A percentile compares a stretch with the other conserved stretches of the same genome.
These are phyloP conservation scores for Autographa gamma DNA, from an alignment of 2,888 invertebrate species.

Conservation along the genomic window DNA sequence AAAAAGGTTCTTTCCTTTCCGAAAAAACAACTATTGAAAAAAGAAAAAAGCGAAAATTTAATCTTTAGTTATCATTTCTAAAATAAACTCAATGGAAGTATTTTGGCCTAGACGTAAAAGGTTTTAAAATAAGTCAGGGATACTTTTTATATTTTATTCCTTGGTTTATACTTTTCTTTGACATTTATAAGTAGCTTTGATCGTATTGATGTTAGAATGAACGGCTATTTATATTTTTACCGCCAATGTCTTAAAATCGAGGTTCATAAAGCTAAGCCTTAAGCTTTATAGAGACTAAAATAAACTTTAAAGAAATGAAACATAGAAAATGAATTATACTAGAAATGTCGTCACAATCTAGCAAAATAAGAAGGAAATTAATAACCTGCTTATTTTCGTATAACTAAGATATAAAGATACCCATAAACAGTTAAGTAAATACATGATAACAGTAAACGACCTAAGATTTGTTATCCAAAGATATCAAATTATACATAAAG, in stretches of 20 bases:
- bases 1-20: background rate
- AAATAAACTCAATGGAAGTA: background rate
- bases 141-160: background rate
- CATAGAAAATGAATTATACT: too few relatives aligned
- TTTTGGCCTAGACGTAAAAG: background rate
- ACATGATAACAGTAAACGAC: background rate
- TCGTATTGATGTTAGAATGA: background rate
- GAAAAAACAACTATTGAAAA: too few relatives aligned
- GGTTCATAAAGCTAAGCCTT: background rate
- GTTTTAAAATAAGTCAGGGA: background rate
- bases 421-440: background rate
- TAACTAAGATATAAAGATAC: background rate
- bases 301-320: too few relatives aligned
- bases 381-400: too few relatives aligned
- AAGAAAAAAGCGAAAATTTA: background rate
- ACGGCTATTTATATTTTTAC: background rate
- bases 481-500: conserved; percentile 28
- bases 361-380: too few relatives aligned
- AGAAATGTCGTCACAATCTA: too few relatives aligned
- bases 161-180: background rate
- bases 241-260: background rate
- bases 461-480: conserved; percentile 8
- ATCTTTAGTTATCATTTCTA: background rate
- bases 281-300: background rate
- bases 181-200: background rate